These are phyloP conservation scores for Pseudolaguvia tuberculata DNA, from an alignment of 2,113 vertebrate genomes.

Conservation along the genomic window DNA sequence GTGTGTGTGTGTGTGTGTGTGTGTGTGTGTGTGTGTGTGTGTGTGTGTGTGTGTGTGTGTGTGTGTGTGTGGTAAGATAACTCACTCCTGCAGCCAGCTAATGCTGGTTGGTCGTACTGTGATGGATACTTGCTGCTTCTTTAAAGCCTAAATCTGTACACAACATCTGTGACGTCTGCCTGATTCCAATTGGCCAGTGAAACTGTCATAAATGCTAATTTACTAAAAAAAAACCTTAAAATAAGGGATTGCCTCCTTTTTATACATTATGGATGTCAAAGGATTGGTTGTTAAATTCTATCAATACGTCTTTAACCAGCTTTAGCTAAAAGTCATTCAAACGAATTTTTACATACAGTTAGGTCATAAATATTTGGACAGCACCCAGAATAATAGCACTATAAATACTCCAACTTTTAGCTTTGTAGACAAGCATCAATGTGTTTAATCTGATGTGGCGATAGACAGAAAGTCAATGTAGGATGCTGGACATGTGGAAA, in stretches of 20 bases:
- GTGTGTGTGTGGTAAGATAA: constrained; percentile 23
- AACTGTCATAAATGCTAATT: too few relatives aligned
- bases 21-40: constrained; percentile 20
- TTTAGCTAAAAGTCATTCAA: too few relatives aligned
- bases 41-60: constrained; percentile 12
- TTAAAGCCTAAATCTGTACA: not conserved
- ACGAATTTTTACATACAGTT: not conserved
- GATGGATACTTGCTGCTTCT: constrained; percentile 19
- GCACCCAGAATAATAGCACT: not conserved
- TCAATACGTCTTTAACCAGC: not conserved
- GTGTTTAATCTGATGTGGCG: not conserved
- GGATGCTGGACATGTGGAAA: not conserved
- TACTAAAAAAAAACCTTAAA: not conserved
- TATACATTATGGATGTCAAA: not conserved
- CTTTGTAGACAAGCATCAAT: not conserved
- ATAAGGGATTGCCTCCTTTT: too few relatives aligned
- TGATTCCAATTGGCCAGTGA: too few relatives aligned
- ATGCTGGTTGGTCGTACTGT: constrained; percentile 18
- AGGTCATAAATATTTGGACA: not conserved
- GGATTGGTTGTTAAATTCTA: not conserved
- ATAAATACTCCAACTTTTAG: not conserved
- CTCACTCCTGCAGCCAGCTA: constrained; percentile 26
- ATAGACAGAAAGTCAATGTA: not conserved
- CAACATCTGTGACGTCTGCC: too few relatives aligned
- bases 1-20: constrained; percentile 25